These are phyloP conservation scores for Melanaphis sacchari DNA, from an alignment of 1,140 invertebrate species.

Conservation along the genomic window DNA sequence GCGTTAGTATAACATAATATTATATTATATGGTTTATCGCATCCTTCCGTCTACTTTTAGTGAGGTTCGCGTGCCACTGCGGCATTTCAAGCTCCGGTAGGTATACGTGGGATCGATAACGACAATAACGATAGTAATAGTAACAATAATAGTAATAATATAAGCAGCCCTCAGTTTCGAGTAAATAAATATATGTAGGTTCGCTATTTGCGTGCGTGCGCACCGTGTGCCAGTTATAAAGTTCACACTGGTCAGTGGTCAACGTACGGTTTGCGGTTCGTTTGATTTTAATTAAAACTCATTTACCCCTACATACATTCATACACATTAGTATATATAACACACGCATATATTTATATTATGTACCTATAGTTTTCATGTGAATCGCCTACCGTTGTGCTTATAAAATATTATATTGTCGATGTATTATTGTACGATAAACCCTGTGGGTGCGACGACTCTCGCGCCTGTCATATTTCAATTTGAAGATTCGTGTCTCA, in stretches of 20 bases:
- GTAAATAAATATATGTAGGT: neutral
- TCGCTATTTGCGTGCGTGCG: neutral
- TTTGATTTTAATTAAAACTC: constrained; percentile 2
- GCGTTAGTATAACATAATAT: neutral
- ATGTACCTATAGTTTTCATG: neutral
- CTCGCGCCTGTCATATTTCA: neutral
- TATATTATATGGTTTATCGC: neutral
- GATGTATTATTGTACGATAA: neutral
- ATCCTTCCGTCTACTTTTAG: neutral
- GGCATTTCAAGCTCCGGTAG: neutral
- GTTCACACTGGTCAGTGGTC: neutral
- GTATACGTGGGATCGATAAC: neutral
- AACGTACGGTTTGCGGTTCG: neutral
- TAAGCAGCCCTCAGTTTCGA: neutral
- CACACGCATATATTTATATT: neutral
- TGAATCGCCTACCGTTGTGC: neutral
- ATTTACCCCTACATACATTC: neutral
- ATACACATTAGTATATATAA: no score
- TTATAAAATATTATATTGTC: neutral
- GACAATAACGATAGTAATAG: neutral
- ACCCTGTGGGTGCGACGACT: neutral
- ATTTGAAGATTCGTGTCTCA: neutral
- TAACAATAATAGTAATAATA: neutral
- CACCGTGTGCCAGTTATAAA: neutral
- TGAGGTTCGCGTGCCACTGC: neutral